phyloP scores from a whole-genome alignment of 2,113 vertebrate genomes.

The Tragelaphus scriptus region DNA sequence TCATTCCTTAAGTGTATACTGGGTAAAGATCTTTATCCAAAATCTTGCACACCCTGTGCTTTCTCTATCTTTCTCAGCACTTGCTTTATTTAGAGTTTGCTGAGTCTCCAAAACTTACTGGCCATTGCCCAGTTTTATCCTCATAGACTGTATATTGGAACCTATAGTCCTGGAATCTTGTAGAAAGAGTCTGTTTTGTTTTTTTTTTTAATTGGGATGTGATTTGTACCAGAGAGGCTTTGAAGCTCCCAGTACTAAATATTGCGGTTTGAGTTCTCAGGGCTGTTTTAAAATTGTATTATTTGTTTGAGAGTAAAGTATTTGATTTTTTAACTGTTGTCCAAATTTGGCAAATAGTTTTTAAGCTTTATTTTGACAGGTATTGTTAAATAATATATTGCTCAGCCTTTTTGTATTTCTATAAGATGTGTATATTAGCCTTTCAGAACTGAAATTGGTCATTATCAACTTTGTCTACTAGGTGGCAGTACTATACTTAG shows the following conservation, averaged over 20 bases:
- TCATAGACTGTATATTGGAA: neutral
- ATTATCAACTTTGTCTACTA: constrained; percentile 59
- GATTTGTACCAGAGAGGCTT: neutral
- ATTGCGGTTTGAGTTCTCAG: neutral
- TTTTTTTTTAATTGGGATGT: neutral
- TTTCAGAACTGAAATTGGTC: constrained; percentile 15
- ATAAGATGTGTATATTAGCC: neutral
- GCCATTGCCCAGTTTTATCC: neutral
- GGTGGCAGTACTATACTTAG: constrained; percentile 58
- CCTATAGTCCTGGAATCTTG: neutral
- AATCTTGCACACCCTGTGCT: neutral
- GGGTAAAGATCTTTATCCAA: neutral
- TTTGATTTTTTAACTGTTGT: constrained; percentile 5
- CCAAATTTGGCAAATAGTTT: neutral
- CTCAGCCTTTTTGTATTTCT: neutral
- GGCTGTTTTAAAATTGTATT: neutral
- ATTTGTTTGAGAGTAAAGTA: neutral
- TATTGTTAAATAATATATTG: neutral
- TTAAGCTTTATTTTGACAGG: neutral
- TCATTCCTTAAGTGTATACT: neutral
- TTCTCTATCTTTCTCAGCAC: neutral
- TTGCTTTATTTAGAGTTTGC: constrained; percentile 12
- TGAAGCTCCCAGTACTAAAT: neutral
- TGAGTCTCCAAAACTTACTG: neutral
- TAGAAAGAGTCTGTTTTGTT: neutral